Evolutionary conservation across 2,888 invertebrate genomes (phyloP), one percentile per base, ranked within the genome.

Genomic region (Clusia tigrina): DNA sequence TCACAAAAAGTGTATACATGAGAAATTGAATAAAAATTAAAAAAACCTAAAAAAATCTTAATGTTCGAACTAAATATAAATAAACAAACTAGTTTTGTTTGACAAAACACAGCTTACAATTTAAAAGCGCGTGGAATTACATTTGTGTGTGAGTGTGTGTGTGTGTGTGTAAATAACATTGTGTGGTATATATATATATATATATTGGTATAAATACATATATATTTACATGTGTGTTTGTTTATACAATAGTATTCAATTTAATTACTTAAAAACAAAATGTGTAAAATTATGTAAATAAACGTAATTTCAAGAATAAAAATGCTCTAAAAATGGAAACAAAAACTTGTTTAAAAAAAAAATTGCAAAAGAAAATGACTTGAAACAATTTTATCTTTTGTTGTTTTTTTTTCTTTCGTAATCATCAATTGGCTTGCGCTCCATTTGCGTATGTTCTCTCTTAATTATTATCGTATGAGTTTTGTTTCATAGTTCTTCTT

Each of bases 61-160:
- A 42, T 17, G 9, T 42, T 42, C 42, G n/a, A 42, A 32, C 32
- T 6, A 32, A 6, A 12, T 12, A 32, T 32, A 6, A 32, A 32
- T 32, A 9, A 12, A 12, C n/a, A 42, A 42, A 42, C 42, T 6
- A 48, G 69, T 71, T 72, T 71, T 71, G 72, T 72, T 70, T 66
- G 53, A 72, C 72, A 72, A 72, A 72, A 72, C 70, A 68, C 63
- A 66, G 68, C 62, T 67, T 69, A 67, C 62, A 56, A 66, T 66
- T n/a, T 70, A 71, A 71, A 70, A 71, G 71, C 71, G 70, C 67
- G 18, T 48, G 48, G 48, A 48, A 48, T 48, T 48, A 48, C 48
- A 48, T 18, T 48, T 48, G 42, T 42, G 42, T 65, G 55, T 32
- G 26, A 20, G 46, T 23, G 24, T n/a, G 63, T 37, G 42, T 26